These are phyloP conservation scores for Cephus spinipes DNA, from an alignment of 2,888 invertebrate genomes.

Conservation along the genomic window DNA sequence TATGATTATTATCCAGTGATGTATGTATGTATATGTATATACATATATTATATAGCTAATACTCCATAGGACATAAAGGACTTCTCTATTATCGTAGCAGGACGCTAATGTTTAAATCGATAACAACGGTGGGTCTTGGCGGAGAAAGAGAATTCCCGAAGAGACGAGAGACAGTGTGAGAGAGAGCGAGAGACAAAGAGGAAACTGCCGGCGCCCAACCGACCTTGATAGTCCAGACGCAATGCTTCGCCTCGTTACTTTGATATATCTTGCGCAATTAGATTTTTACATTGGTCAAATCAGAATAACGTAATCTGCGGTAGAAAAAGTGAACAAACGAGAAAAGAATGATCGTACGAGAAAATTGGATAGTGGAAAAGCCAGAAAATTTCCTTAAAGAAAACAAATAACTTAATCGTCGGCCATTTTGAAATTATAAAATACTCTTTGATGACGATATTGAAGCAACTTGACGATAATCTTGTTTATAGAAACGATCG, in stretches of 20 bases:
- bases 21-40: background rate
- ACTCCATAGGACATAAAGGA: constrained; percentile 26
- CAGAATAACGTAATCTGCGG: background rate
- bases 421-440: background rate
- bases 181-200: constrained; percentile 7
- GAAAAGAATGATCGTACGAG: background rate
- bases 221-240: constrained; percentile 22
- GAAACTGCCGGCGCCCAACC: background rate
- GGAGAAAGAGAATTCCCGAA: constrained; percentile 1
- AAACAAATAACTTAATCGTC: background rate
- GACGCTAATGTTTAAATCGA: constrained; percentile 57
- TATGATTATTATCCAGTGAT: background rate
- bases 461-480: too few species aligned
- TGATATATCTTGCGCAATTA: constrained; percentile 34
- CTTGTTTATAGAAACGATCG: background rate
- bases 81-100: constrained; percentile 40
- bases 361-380: background rate
- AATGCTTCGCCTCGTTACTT: constrained; percentile 32
- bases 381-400: constrained; percentile 1
- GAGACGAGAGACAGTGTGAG: constrained; percentile 1
- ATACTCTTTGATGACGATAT: background rate
- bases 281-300: constrained; percentile 36
- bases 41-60: background rate
- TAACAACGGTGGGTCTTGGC: constrained; percentile 33
- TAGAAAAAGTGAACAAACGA: constrained; percentile 6